Evolutionary conservation across 2,113 vertebrate genomes (phyloP), one percentile per base, ranked within the genome.

Genomic region (Bolborhynchus lineola): DNA sequence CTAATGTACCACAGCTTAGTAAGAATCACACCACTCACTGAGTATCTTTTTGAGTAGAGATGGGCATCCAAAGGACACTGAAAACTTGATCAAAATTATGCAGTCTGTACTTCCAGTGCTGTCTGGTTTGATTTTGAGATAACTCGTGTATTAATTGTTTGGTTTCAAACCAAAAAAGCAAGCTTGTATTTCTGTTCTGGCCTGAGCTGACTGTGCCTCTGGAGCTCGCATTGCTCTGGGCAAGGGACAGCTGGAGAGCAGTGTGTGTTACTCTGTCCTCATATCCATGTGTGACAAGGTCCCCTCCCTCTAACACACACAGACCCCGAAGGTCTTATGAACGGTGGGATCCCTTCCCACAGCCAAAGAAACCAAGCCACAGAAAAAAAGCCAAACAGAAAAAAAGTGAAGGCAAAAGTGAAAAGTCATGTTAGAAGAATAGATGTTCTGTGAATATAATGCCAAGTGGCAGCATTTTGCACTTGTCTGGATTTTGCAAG

Each of bases 201-300:
- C 10, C 28, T 1, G 41, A 0, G 0, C 52, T 53, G 53, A 3
- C 46, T 2, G 5, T 62, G 67, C 35, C 49, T 20, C 2, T 1
- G 13, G 47, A 50, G 57, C 67, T 82, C 6, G 2, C 4, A 0
- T 35, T 2, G 79, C 4, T 1, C 28, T 18, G 50, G 41, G 57
- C 0, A 3, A 17, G 49, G 59, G 53, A 9, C 0, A 3, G 52
- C 42, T 7, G 5, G 24, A 35, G 53, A 35, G 37, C 80, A 37
- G 50, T 4, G 1, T 2, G 13, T 1, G 2, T 7, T 14, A 5
- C 76, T 41, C 59, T 14, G n/a, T 31, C 50, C 71, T 33, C 16
- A 1, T 1, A 9, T 37, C 11, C 2, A 0, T 1, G 3, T 1
- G 63, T 13, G 82, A 41, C 50, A 7, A 1, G 0, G 29, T 41